Evolutionary conservation across 1,140 invertebrate species (phyloP), one percentile per base, ranked within the genome.

Genomic region (Centruroides vittatus): DNA sequence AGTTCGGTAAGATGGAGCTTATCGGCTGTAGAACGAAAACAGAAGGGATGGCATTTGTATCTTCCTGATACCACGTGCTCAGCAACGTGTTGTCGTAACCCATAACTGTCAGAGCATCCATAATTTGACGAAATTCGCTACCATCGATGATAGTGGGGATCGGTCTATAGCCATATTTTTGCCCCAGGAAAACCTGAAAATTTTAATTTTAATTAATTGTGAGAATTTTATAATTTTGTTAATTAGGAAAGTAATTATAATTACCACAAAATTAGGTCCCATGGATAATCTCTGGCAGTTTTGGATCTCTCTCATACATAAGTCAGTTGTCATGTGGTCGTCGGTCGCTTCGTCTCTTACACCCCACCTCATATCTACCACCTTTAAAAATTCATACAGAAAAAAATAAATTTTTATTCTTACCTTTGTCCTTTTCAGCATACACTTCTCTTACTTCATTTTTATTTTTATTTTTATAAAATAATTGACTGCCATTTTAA

Each of bases 361-460:
- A 34, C 94, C 95, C 94, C 95, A 98, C 73, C 94, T 79, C 94
- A 98, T 98, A 75, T 98, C 95, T 34, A 98, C 93, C 1, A 98
- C 93, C 90, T 95, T 67, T 35, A 34, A 62, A 55, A 47, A 63
- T 63, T 59, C 36, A 50, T 34, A 61, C 2, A 59, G 55, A 61
- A 59, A 13, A 12, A 46, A 41, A 60, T 35, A 7, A 12, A 9
- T 59, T n/a, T 57, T 35, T 59, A 34, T 67, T 46, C 59, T 10
- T 60, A 53, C 4, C n/a, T 65, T n/a, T 7, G 5, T 41, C 8
- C 8, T 8, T 41, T 41, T 41, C 41, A 6, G 41, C 41, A 0
- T 41, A 5, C 41, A 41, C 41, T 41, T 41, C 41, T 41, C 41
- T 41, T 23, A 23, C 23, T 23, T 23, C 2, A 23, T 23, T 23